Base-by-base conservation (phyloP, 2,113 vertebrate species). In the Catharus fuscescens region DNA sequence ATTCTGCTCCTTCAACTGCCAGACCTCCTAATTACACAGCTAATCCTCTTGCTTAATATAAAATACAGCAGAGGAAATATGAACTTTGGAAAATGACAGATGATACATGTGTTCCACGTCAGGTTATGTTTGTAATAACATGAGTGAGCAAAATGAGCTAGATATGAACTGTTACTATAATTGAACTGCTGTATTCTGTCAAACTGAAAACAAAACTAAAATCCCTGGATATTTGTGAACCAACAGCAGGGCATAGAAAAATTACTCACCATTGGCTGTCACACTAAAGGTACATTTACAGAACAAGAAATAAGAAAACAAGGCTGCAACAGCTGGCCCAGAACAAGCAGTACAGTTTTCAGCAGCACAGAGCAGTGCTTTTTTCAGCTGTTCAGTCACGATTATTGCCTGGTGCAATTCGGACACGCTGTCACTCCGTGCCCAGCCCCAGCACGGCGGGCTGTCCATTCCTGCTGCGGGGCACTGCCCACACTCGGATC, bases 341-440 rank as follows among this genome's bases (percentile, higher is more conserved):
- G 47, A 67, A 59, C 16, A 44, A 47, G 38, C 24, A 5, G 21
- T 12, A 2, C 0, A 24, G 18, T n/a, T 90, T 45, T 5, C 38
- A 32, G 4, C 36, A 53, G 38, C 59, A 36, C 18, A 34, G 26
- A 42, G 29, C 12, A 1, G 45, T 12, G 16, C 14, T 61, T 87
- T 66, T 90, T 56, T 20, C 34, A 36, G n/a, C 20, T 19, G 2
- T 23, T 56, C 5, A 44, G 32, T 21, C 44, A 24, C 1, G 4
- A 2, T 5, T 34, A 20, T 0, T 2, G 8, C 53, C 18, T 0
- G 10, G n/a, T 9, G 20, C 29, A 20, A 24, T 7, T 32, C 0
- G 19, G 31, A n/a, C 11, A 8, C 1, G 65, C 34, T 6, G 5
- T 8, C 38, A 2, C 28, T 42, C 2, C 0, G 4, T 9, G 47